Base-by-base conservation (phyloP, 2,113 vertebrate species). In the Hemicordylus capensis region DNA sequence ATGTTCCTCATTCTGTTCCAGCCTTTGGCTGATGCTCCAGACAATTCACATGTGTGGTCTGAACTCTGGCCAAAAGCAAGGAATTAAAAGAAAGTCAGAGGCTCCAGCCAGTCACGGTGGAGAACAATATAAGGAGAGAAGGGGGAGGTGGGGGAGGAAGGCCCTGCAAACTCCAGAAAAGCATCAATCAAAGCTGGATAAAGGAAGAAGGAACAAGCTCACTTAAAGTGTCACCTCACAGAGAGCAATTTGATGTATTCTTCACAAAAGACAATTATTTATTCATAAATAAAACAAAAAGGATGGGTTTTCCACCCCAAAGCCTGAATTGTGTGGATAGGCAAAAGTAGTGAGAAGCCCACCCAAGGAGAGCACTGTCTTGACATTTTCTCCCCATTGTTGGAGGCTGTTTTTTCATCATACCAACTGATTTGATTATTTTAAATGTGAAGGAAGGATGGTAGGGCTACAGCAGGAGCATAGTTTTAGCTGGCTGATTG, bases 221-320 rank as follows among this genome's bases (percentile, higher is more conserved):
- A 66, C 82, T 73, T 81, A 28, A 22, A 85, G 84, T 28, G 1
- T 0, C 89, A 39, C 88, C 19, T 0, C 87, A 15, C 77, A 15
- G 3, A 10, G 79, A 88, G 86, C 75, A 1, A 0, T 74, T 22
- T 59, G 93, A 85, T 86, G 89, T 37, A 85, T 88, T 73, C 76
- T 1, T 90, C 0, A 0, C 76, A 0, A 0, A n/a, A 14, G 0
- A 79, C 85, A 48, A 87, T 89, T 91, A 90, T 91, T 94, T 89
- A 89, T 90, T 87, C 89, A 75, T 85, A 81, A 91, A 93, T 87
- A 83, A 92, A 94, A 81, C 51, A 81, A 81, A 77, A 67, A 58
- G 54, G 6, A 86, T 87, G 0, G 84, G 63, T 80, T 46, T 91
- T 87, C 88, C n/a, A n/a, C n/a, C n/a, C n/a, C 82, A 31, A 91